Base-by-base conservation (phyloP, 2,797 vertebrate genomes). In the Hozukius guyotensis region DNA sequence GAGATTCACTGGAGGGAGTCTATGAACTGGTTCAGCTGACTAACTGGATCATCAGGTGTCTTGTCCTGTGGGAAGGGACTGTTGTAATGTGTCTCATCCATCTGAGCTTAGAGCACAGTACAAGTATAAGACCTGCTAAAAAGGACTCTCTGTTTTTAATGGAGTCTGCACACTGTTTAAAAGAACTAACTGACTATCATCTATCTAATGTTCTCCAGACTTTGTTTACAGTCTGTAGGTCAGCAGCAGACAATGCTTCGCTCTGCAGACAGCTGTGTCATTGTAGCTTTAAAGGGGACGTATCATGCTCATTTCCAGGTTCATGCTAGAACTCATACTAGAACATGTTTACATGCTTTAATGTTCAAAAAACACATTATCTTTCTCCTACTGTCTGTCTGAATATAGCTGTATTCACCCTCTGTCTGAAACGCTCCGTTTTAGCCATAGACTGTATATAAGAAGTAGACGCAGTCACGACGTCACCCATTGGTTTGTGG, bases 201-300 rank as follows among this genome's bases (percentile, higher is more conserved):
- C 76, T 53, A 31, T 56, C 18, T 57, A 29, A 32, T 29, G 49
- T 57, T 42, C 55, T 27, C 10, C 20, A 53, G 34, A n/a, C 36
- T 53, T 31, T 78, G 70, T 82, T 82, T 80, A 69, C 82, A 69
- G n/a, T 55, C 57, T 81, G 74, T 8, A 60, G 56, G 61, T 75
- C 32, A 25, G 1, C 46, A 66, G 65, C 56, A 25, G 77, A 52
- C 27, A 29, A 13, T 4, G 24, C 32, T 55, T 56, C 1, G 11
- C 66, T 62, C 13, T 57, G 42, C 42, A 49, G 16, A 27, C 68
- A 55, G 46, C 24, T 46, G 22, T 20, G 10, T 55, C n/a, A 20
- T 55, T 34, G 7, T 6, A 49, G 16, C 2, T 52, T 52, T 52
- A 52, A 52, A n/a, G 20, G 20, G 49, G 49, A 52, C 4, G 20